Conservation (phyloP, 2,797 vertebrate species). For the Sebastes ruberrimus region DNA sequence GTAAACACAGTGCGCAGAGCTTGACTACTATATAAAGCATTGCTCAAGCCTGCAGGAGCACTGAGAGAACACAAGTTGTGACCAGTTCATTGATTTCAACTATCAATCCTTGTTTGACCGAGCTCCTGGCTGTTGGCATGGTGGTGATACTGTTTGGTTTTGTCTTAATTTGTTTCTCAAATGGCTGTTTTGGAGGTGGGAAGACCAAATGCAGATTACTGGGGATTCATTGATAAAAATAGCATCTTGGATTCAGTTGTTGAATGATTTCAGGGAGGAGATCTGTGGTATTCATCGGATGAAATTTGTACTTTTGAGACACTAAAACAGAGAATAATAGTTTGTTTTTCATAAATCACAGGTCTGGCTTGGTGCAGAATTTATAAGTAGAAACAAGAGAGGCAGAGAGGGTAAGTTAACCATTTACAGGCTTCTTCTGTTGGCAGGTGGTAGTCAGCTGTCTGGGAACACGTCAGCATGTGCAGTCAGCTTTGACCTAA, state of each 20-base stretch:
- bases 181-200: background rate
- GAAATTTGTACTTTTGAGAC: background rate
- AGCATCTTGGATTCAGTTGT: background rate
- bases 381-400: background rate
- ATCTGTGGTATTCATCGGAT: background rate
- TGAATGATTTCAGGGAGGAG: background rate
- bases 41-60: conserved; percentile 15
- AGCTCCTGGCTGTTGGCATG: background rate
- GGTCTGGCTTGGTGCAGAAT: background rate
- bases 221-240: background rate
- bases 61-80: background rate
- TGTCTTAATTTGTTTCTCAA: background rate
- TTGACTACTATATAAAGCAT: background rate
- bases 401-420: conserved; percentile 31
- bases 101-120: background rate
- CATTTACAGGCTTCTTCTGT: conserved; percentile 39
- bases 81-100: conserved; percentile 9
- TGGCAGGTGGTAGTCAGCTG: background rate
- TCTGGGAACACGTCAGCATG: background rate
- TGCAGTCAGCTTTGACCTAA: background rate
- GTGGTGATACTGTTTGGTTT: background rate
- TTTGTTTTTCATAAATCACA: background rate
- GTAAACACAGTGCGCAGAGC: conserved; percentile 10
- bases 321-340: background rate
- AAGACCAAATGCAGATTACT: background rate